Evolutionary conservation across 2,113 vertebrate genomes (phyloP).

Genomic region (Microcebus lehilahytsara): DNA sequence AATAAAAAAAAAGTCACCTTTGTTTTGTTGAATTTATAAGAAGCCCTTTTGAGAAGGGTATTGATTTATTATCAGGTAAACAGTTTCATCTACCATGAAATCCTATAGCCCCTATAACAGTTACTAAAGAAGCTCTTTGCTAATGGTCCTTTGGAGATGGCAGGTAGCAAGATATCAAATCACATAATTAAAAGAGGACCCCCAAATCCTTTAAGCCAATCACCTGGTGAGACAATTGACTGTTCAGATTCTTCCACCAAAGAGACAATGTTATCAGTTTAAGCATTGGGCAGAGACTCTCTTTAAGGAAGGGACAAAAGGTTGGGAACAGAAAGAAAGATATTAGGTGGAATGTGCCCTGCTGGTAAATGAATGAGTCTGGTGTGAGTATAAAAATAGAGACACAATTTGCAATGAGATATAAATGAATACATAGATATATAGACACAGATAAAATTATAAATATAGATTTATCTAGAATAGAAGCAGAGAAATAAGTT

Average conservation of each 20-base stretch:
- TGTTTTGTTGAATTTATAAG: conserved; percentile 12
- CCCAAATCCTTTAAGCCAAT: not conserved
- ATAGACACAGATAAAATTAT: not conserved
- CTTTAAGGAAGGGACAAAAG: conserved; percentile 24
- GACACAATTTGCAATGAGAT: not conserved
- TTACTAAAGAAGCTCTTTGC: conserved; percentile 36
- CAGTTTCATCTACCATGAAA: conserved; percentile 36
- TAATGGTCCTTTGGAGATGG: not conserved
- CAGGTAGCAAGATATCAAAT: conserved; percentile 9
- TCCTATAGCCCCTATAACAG: not conserved
- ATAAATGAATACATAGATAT: not conserved
- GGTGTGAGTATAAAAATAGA: not conserved
- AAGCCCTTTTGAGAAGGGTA: not conserved
- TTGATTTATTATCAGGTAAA: conserved; percentile 58
- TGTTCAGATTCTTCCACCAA: not conserved
- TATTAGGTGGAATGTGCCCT: not conserved
- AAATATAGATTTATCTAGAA: not conserved
- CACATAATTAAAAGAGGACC: not conserved
- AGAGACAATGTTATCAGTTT: conserved; percentile 15
- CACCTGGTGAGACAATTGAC: not conserved
- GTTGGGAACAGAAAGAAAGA: not conserved
- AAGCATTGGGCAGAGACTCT: not conserved
- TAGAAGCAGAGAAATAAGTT: not conserved
- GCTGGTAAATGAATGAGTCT: not conserved
- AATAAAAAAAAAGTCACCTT: conserved; percentile 31